Evolutionary conservation across 2,888 invertebrate genomes (phyloP).

Genomic region (Aplocera efformata): DNA sequence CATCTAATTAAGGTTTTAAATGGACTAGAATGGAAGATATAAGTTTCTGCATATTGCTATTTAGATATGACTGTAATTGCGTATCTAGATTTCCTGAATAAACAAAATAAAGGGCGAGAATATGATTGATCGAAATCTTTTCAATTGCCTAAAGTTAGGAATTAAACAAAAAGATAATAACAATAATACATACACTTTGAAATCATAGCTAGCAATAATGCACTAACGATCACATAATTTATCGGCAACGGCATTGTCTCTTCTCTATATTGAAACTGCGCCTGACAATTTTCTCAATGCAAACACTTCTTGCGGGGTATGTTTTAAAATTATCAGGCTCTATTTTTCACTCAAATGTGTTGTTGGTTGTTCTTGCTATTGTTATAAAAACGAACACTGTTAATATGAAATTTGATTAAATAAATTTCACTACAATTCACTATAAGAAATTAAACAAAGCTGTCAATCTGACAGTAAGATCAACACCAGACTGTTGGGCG

Average conservation of each 20-base stretch:
- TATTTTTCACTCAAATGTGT: background rate
- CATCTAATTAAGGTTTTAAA: too few relatives aligned
- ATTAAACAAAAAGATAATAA: too few relatives aligned
- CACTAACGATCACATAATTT: conserved; percentile 34
- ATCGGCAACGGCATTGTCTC: conserved; percentile 24
- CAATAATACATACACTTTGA: conserved; percentile 43
- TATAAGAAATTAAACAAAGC: conserved; percentile 15
- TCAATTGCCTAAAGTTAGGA: conserved; percentile 1
- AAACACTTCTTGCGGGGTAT: conserved; percentile 14
- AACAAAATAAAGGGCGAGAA: too few relatives aligned
- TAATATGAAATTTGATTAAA: background rate
- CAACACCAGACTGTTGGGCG: conserved; percentile 39
- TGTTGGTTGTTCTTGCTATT: background rate
- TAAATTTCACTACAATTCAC: background rate
- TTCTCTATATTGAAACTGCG: too few relatives aligned
- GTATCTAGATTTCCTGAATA: too few relatives aligned
- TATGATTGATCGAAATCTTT: too few relatives aligned
- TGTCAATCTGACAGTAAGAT: conserved; percentile 35
- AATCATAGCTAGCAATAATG: conserved; percentile 38
- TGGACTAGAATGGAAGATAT: too few relatives aligned
- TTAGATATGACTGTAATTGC: too few relatives aligned
- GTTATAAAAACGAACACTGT: background rate
- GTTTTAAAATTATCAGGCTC: conserved; percentile 26
- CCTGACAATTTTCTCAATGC: conserved; percentile 29
- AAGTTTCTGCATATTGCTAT: too few relatives aligned